Evolutionary conservation across 2,113 vertebrate species (phyloP).

Genomic region (Phyllostomus discolor): DNA sequence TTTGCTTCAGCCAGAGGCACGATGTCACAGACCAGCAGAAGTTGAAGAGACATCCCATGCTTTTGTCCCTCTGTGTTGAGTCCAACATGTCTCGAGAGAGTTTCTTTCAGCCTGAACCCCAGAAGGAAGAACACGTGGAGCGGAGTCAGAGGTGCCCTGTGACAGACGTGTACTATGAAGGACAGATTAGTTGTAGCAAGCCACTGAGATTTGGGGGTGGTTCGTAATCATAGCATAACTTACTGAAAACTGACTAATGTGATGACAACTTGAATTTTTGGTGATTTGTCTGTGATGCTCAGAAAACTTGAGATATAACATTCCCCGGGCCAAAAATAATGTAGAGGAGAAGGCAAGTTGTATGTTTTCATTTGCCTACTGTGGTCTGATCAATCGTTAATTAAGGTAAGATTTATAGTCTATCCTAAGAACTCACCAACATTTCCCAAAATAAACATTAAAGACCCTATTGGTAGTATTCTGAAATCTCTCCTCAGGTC

Average conservation of each 20-base stretch:
- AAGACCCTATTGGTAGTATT: not conserved
- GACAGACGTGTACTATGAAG: not conserved
- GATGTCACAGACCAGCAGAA: not conserved
- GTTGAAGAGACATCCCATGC: too few species aligned
- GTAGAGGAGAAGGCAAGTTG: not conserved
- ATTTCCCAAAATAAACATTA: not conserved
- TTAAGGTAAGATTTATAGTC: not conserved
- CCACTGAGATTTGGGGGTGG: not conserved
- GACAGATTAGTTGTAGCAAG: not conserved
- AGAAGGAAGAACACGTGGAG: not conserved
- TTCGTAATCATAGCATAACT: not conserved
- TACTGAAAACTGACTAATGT: not conserved
- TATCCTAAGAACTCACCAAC: not conserved
- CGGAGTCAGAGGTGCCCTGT: not conserved
- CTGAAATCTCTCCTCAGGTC: not conserved
- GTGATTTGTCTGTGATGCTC: not conserved
- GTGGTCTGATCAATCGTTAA: not conserved
- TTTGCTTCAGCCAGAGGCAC: not conserved
- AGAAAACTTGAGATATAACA: not conserved
- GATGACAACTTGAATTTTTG: not conserved
- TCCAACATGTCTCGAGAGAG: not conserved
- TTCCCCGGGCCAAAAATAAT: not conserved
- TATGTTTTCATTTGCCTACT: not conserved
- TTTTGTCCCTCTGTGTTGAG: not conserved
- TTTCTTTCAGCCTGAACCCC: not conserved